Conservation (phyloP, 2,797 vertebrate species). For the Pseudotriccus pelzelni region DNA sequence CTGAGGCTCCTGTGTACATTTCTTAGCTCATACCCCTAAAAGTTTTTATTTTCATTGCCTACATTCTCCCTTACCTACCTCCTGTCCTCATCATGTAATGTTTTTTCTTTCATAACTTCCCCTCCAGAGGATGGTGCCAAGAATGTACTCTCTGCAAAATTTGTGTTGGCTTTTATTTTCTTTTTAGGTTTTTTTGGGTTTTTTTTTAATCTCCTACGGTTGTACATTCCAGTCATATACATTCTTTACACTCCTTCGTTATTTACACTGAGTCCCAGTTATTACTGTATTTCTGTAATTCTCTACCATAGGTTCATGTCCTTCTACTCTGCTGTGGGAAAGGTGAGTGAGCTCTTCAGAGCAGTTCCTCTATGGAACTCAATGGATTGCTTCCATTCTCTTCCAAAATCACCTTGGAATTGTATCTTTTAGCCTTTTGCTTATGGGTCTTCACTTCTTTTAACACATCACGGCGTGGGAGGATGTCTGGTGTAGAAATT, state of each 20-base stretch:
- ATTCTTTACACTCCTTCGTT: slow-evolving; percentile 9
- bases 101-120: background rate
- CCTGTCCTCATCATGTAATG: background rate
- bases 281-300: slow-evolving; percentile 2
- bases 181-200: background rate
- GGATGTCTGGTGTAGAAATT: background rate
- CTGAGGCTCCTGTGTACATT: background rate
- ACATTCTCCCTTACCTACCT: background rate
- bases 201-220: background rate
- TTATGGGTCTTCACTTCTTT: background rate
- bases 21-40: slow-evolving; percentile 14
- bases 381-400: background rate
- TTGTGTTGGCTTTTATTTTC: background rate
- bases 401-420: background rate
- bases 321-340: background rate
- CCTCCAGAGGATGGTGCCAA: background rate
- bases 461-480: fast-evolving
- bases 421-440: background rate
- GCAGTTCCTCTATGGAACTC: background rate
- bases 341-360: background rate
- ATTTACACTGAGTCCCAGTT: background rate
- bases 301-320: background rate
- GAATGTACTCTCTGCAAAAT: background rate
- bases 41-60: slow-evolving; percentile 14
- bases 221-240: background rate